Conservation (phyloP, 1,140 invertebrate genomes). For the Scaptodrosophila lebanonensis region DNA sequence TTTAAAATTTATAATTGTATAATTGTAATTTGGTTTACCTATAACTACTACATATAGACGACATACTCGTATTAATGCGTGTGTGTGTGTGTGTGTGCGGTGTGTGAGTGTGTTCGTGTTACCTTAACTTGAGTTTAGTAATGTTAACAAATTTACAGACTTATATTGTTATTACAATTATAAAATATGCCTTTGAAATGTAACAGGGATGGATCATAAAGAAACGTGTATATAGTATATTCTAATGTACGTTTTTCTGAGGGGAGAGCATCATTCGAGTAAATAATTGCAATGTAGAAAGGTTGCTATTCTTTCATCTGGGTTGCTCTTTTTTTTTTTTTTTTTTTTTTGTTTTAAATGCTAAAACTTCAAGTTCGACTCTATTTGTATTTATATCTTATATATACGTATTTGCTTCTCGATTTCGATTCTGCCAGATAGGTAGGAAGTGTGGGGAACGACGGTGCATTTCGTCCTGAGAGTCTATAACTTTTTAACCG, state of each 20-base stretch:
- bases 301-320: background rate
- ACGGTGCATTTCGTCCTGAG: too few relatives aligned
- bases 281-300: background rate
- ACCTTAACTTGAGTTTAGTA: constrained; percentile 31
- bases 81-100: constrained; percentile 20
- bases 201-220: constrained; percentile 26
- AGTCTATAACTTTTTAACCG: too few relatives aligned
- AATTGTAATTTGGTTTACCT: constrained; percentile 59
- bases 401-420: too few relatives aligned
- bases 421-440: too few relatives aligned
- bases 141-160: constrained; percentile 69
- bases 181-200: constrained; percentile 31
- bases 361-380: too few relatives aligned
- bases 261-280: too few relatives aligned
- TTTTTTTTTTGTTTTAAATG: too few relatives aligned
- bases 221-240: constrained; percentile 30
- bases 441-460: too few relatives aligned
- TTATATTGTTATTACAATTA: constrained; percentile 56
- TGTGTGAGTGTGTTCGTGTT: constrained; percentile 8
- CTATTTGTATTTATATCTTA: too few relatives aligned
- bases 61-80: too few relatives aligned
- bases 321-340: background rate
- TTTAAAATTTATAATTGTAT: constrained; percentile 22
- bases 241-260: too few relatives aligned
- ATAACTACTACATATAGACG: constrained; percentile 49